Evolutionary conservation across 2,888 invertebrate species (phyloP).

Genomic region (Lithophane semibrunnea): DNA sequence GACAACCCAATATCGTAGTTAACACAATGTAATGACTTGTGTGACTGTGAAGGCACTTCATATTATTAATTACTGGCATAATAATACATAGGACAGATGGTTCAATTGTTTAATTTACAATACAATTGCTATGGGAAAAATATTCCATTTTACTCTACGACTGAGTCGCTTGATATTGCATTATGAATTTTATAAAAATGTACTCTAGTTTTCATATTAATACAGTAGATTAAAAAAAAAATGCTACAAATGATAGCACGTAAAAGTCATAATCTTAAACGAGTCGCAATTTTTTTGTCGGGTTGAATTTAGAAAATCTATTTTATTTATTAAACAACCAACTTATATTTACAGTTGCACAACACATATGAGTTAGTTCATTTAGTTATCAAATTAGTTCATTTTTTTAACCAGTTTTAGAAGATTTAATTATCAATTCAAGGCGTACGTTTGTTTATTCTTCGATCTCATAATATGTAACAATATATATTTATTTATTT

Average conservation of each 20-base stretch:
- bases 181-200: neutral
- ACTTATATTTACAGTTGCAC: too few relatives aligned
- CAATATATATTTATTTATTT: too few relatives aligned
- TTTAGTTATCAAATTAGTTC: neutral
- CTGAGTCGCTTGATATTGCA: neutral
- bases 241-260: too few relatives aligned
- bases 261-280: too few relatives aligned
- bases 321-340: too few relatives aligned
- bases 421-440: neutral
- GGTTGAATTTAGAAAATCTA: neutral
- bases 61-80: slow-evolving; percentile 8
- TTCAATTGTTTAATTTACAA: slow-evolving; percentile 38
- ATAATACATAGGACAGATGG: neutral
- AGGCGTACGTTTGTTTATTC: neutral
- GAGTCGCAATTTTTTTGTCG: too few relatives aligned
- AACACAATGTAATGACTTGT: neutral
- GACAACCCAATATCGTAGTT: too few relatives aligned
- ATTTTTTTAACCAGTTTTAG: neutral
- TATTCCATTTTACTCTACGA: neutral
- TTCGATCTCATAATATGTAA: too few relatives aligned
- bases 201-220: neutral
- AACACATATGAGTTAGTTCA: too few relatives aligned
- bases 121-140: slow-evolving; percentile 41
- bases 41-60: neutral
- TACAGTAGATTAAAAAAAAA: neutral